These are phyloP conservation scores for Limnodromus scolopaceus DNA, from an alignment of 2,797 vertebrate genomes.

Conservation along the genomic window DNA sequence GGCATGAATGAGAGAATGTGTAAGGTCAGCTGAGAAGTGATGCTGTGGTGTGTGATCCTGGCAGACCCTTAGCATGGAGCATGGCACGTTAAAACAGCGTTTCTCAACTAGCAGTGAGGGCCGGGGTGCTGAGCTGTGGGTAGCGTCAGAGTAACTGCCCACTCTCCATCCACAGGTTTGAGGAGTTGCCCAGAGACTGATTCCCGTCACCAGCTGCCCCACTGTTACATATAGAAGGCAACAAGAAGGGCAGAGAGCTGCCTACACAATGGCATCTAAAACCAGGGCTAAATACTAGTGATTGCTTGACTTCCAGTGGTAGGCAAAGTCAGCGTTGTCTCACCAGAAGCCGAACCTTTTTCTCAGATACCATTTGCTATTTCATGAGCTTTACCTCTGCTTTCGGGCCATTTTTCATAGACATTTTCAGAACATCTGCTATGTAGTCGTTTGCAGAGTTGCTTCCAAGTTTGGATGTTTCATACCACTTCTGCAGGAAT, in stretches of 20 bases:
- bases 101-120: not conserved
- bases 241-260: not conserved
- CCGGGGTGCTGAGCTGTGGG: not conserved
- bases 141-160: not conserved
- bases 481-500: not conserved
- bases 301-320: not conserved
- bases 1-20: not conserved
- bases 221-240: rapidly evolving
- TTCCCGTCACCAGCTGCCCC: not conserved
- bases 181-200: not conserved
- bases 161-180: not conserved
- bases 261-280: not conserved
- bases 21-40: not conserved
- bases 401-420: not conserved
- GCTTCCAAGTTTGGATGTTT: not conserved
- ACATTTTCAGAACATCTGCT: not conserved
- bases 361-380: not conserved
- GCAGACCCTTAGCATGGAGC: not conserved
- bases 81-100: not conserved
- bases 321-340: not conserved
- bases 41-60: not conserved
- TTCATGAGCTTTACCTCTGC: not conserved
- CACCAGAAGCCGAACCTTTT: not conserved
- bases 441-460: not conserved
- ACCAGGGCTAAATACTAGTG: not conserved